Percentiles rank a stretch among this genome's conserved stretches.
phyloP scores from a whole-genome alignment of 1,140 invertebrate species.

The Watersipora subatra region DNA sequence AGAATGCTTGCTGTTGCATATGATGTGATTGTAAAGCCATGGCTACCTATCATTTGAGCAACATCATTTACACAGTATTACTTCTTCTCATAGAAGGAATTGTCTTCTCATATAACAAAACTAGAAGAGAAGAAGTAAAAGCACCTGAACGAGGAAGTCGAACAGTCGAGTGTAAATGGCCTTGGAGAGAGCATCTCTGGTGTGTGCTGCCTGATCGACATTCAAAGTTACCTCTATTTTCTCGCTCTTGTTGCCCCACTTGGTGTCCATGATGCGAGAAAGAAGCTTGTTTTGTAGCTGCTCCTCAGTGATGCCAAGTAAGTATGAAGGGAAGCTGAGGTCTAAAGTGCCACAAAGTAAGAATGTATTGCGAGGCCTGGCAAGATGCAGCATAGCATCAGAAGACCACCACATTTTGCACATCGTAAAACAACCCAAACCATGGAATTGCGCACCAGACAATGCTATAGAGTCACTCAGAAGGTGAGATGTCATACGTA shows the following conservation, averaged over 20 bases:
- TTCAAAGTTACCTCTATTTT: slow-evolving; percentile 47
- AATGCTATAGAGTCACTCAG: too few relatives aligned
- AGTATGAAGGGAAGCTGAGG: slow-evolving; percentile 51
- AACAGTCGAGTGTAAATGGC: slow-evolving; percentile 56
- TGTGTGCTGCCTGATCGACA: slow-evolving; percentile 50
- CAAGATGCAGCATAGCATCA: background rate
- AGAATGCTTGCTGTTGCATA: too few relatives aligned
- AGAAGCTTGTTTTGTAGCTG: slow-evolving; percentile 51
- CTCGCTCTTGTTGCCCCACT: slow-evolving; percentile 58
- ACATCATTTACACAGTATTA: too few relatives aligned
- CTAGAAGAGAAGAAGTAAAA: too few relatives aligned
- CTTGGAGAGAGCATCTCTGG: slow-evolving; percentile 56
- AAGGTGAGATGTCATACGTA: too few relatives aligned
- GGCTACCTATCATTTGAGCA: too few relatives aligned
- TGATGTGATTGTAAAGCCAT: too few relatives aligned
- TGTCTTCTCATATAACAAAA: too few relatives aligned
- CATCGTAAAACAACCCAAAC: too few relatives aligned
- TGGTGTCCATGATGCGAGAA: slow-evolving; percentile 55
- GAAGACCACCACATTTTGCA: background rate
- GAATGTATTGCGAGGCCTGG: background rate
- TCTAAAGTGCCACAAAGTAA: slow-evolving; percentile 45
- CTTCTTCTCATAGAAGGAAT: too few relatives aligned
- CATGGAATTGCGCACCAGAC: too few relatives aligned
- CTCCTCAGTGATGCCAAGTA: slow-evolving; percentile 50
- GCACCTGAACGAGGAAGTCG: slow-evolving; percentile 55